Evolutionary conservation across 1,140 invertebrate genomes (phyloP).

Genomic region (Drosophila pseudoobscura): DNA sequence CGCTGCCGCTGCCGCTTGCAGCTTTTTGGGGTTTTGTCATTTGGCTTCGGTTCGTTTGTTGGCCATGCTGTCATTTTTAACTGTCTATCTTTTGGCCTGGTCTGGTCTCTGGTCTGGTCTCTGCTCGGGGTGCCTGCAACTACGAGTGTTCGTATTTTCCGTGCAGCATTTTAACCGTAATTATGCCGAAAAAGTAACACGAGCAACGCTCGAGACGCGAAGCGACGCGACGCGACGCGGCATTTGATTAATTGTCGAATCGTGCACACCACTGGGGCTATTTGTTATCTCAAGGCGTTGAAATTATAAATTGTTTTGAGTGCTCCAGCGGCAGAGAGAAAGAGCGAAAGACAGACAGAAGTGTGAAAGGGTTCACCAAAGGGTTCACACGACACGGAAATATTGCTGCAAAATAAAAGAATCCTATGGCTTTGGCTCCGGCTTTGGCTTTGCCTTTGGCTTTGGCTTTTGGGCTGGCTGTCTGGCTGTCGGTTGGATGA

Average conservation of each 20-base stretch:
- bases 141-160: constrained; percentile 35
- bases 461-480: no score
- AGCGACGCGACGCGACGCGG: constrained; percentile 58
- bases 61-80: constrained; percentile 72
- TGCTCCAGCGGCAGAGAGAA: constrained; percentile 30
- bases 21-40: constrained; percentile 46
- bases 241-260: constrained; percentile 78
- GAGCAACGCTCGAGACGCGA: constrained; percentile 39
- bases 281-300: constrained; percentile 81
- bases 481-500: no score
- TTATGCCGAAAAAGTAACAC: constrained; percentile 81
- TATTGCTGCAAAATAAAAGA: constrained; percentile 25
- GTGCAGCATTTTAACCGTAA: constrained; percentile 73
- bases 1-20: constrained; percentile 2
- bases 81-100: constrained; percentile 60
- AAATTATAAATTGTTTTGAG: constrained; percentile 81
- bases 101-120: constrained; percentile 25
- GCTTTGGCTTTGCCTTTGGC: no score
- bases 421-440: neutral
- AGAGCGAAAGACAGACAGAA: constrained; percentile 23
- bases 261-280: constrained; percentile 76
- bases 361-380: constrained; percentile 73
- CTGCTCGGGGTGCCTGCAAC: constrained; percentile 31
- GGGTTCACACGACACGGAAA: constrained; percentile 66
- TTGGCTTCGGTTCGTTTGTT: constrained; percentile 61